Evolutionary conservation across 2,797 vertebrate genomes (phyloP).

Genomic region (Psittacula derbiana): DNA sequence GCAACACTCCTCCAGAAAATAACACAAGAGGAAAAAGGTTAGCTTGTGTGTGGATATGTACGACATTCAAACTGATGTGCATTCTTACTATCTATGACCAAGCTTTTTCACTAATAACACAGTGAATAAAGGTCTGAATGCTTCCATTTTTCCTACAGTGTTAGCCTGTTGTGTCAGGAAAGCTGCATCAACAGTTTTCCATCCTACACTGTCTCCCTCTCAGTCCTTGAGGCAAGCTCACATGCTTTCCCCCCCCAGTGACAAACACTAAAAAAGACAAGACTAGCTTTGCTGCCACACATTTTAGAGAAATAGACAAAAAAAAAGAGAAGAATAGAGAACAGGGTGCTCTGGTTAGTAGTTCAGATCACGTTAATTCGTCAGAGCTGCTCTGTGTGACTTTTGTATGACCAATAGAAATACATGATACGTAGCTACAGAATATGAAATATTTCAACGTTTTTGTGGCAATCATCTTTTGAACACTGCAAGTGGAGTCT

Average conservation of each 20-base stretch:
- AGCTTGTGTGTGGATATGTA: not conserved
- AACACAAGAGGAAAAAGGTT: constrained; percentile 10
- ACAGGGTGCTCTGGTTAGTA: not conserved
- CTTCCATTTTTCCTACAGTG: constrained; percentile 5
- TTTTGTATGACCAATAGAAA: not conserved
- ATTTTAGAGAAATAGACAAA: not conserved
- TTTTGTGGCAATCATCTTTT: not conserved
- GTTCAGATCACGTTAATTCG: not conserved
- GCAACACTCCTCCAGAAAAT: constrained; percentile 32
- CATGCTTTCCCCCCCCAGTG: not conserved
- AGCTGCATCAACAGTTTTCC: constrained; percentile 28
- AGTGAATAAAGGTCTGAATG: not conserved
- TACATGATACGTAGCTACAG: not conserved
- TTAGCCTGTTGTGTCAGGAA: not conserved
- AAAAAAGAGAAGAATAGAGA: not conserved
- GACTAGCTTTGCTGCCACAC: not conserved
- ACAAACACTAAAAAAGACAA: not conserved
- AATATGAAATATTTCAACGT: not conserved
- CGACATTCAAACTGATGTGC: not conserved
- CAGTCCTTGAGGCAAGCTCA: not conserved
- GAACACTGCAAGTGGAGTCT: not conserved
- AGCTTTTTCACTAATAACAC: not conserved
- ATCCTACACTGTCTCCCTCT: not conserved
- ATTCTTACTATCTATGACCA: not conserved
- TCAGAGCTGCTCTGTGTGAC: not conserved